Evolutionary conservation across 2,113 vertebrate genomes (phyloP), one percentile per base, ranked within the genome.

Genomic region (Vulpes vulpes): DNA sequence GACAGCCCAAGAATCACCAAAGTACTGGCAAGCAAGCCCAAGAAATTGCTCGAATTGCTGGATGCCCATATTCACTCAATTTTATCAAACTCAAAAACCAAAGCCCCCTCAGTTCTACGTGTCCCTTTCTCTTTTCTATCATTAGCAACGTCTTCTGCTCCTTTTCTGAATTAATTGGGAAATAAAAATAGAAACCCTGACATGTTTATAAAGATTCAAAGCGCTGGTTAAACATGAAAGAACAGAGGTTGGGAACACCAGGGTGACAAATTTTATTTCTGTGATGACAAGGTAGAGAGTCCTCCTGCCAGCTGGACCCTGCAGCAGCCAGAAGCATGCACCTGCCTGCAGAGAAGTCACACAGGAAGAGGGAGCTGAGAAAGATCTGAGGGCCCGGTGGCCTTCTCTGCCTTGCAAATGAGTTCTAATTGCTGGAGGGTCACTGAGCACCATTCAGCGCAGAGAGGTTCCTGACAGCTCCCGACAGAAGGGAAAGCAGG

Each of bases 251-350:
- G 96, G 82, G 96, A 97, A 97, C 53, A 92, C 65, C 11, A 53
- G 98, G 91, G 98, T 84, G 96, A 98, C 95, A 98, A 57, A 97
- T 92, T 97, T 97, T 59, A 87, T 96, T 98, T 97, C 97, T 98
- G 89, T 94, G 93, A 97, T 8, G 11, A 97, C 96, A 97, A 97
- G 91, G 62, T 60, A 92, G 78, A 92, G 78, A 76, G n/a, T 49
- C 57, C 25, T 94, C 86, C 92, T 57, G 59, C 94, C 96, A 97
- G 96, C 14, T 97, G 97, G 97, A 83, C 96, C 91, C 55, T 23
- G 83, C 23, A 8, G 94, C 25, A 51, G 76, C 95, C 97, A 38
- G 84, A 95, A 95, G 74, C 94, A 88, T 0, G 93, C 87, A 97
- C 96, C 96, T 97, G 94, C 89, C 85, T 78, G 12, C 78, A 65